Evolutionary conservation across 2,113 vertebrate species (phyloP), one percentile per base, ranked within the genome.

Genomic region (Phainopepla nitens): DNA sequence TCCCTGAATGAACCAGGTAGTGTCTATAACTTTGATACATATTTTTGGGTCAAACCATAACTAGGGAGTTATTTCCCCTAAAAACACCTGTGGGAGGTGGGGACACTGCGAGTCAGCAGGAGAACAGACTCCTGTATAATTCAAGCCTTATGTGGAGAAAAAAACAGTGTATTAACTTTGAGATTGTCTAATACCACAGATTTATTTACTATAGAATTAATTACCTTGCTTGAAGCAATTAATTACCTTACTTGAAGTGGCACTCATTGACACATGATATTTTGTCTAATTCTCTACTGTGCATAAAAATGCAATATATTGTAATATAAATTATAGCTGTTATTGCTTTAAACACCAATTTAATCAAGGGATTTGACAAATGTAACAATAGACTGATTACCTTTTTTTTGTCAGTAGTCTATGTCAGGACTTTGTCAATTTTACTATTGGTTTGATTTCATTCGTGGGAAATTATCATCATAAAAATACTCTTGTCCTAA

Each of bases 161-260:
- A 12, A 2, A 16, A 1, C 6, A 35, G 12, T 36, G 24, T 4
- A 20, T 60, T 62, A 57, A 53, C 51, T 91, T 71, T 79, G 27
- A 77, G 76, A 65, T 50, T 53, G 13, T 61, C 57, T 92, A 87
- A 87, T n/a, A 33, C 3, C 42, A 65, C 36, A 28, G 45, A 72
- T 24, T 19, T 75, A 82, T 64, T 95, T 89, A 66, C 60, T 73
- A 54, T 2, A 50, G 41, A 87, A 93, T 88, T 88, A 90, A 91
- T 80, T 77, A 82, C 35, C 51, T 89, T 90, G 50, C 62, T 88
- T 78, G 56, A 89, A 91, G 69, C 62, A 82, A 90, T 85, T 91
- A 90, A 89, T 76, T 82, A 79, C 25, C 29, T 89, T 82, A 82
- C 62, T 82, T 87, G 57, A 91, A 94, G 84, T 72, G 50, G 12